Evolutionary conservation across 2,113 vertebrate genomes (phyloP).

Genomic region (Silurus glanis): DNA sequence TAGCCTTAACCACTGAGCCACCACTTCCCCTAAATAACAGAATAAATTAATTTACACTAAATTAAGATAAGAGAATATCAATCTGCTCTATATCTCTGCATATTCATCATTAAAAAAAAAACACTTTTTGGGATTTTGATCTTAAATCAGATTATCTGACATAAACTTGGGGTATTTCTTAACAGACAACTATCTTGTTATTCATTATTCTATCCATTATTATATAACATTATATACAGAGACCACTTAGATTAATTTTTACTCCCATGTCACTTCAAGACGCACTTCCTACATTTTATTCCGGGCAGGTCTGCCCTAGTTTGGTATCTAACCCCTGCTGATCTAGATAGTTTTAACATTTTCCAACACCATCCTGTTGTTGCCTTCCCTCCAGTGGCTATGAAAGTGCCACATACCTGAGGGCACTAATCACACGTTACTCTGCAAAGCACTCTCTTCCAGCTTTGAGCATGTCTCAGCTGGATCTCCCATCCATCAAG

Average conservation of each 20-base stretch:
- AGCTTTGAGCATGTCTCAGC: background rate
- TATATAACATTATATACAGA: too few relatives aligned
- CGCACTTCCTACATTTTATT: background rate
- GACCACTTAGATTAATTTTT: too few relatives aligned
- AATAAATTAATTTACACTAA: too few relatives aligned
- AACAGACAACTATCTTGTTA: background rate
- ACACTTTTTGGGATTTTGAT: background rate
- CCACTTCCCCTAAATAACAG: too few relatives aligned
- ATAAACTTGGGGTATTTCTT: background rate
- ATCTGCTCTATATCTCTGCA: background rate
- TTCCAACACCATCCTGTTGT: background rate
- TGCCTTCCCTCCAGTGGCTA: background rate
- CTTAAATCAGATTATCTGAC: background rate
- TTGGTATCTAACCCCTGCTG: background rate
- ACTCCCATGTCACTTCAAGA: too few relatives aligned
- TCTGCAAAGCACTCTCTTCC: background rate
- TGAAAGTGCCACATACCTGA: background rate
- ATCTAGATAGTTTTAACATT: background rate
- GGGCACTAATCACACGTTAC: background rate
- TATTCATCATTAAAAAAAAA: background rate
- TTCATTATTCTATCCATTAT: too few relatives aligned
- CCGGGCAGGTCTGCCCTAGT: background rate
- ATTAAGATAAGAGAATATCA: too few relatives aligned
- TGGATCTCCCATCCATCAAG: background rate
- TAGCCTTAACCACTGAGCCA: too few relatives aligned